Evolutionary conservation across 2,888 invertebrate species (phyloP).

Genomic region (Myathropa florea): DNA sequence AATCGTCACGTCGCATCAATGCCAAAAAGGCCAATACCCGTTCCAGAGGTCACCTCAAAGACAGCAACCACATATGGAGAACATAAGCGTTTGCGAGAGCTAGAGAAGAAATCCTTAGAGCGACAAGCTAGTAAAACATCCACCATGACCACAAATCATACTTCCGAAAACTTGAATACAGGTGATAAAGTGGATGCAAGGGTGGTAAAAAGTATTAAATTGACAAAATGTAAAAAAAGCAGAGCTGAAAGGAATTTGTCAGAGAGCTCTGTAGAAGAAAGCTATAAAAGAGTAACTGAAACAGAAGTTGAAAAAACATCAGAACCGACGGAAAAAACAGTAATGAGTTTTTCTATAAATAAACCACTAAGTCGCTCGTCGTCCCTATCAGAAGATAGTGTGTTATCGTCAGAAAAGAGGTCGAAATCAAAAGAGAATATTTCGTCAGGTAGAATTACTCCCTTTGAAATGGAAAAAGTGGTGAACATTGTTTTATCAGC

Average conservation of each 20-base stretch:
- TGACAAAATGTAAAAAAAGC: not conserved
- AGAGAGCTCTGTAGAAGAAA: not conserved
- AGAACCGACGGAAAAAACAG: not conserved
- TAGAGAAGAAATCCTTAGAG: conserved; percentile 33
- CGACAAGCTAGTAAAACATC: not conserved
- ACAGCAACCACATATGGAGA: conserved; percentile 59
- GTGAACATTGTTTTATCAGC: conserved; percentile 32
- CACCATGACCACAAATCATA: not conserved
- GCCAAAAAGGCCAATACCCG: not conserved
- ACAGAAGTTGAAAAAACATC: not conserved
- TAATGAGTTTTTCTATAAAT: not conserved
- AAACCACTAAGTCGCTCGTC: not conserved
- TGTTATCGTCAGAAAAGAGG: not conserved
- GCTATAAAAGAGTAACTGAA: not conserved
- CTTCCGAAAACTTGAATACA: not conserved
- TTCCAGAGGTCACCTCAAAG: conserved; percentile 28
- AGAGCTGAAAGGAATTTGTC: not conserved
- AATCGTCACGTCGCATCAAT: not conserved
- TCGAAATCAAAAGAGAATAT: not conserved
- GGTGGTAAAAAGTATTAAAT: not conserved
- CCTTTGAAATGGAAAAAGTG: conserved; percentile 11
- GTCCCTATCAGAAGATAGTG: not conserved
- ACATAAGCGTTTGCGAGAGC: conserved; percentile 51
- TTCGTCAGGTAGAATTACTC: conserved; percentile 5
- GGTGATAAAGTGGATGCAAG: not conserved